Percentiles rank a stretch among this genome's conserved stretches.
These are phyloP conservation scores for Parauchenoglanis punctatus DNA, from an alignment of 2,797 vertebrate species.

Conservation along the genomic window DNA sequence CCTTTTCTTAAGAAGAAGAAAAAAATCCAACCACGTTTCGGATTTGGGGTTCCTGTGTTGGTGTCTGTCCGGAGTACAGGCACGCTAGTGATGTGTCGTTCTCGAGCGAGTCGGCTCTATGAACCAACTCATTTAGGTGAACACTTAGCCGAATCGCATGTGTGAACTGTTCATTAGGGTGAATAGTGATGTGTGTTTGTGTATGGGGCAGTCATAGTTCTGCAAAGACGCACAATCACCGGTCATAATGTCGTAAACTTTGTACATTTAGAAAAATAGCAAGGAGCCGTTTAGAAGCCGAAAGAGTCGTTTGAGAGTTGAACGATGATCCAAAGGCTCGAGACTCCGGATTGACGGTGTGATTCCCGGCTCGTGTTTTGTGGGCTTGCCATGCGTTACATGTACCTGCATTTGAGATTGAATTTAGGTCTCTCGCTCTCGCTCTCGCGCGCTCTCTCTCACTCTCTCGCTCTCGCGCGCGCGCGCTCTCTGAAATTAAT, in stretches of 20 bases:
- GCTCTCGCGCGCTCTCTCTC: too few relatives aligned
- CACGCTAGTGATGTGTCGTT: not conserved
- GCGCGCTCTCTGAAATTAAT: not conserved
- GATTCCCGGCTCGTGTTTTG: not conserved
- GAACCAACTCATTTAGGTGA: not conserved
- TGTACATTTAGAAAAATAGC: not conserved
- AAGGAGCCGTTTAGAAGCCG: not conserved
- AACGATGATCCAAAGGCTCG: not conserved
- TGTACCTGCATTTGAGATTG: not conserved
- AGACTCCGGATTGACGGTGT: not conserved
- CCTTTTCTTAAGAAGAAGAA: not conserved
- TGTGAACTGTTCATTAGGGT: too few relatives aligned
- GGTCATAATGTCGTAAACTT: not conserved
- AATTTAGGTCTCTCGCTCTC: too few relatives aligned
- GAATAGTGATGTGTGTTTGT: not conserved
- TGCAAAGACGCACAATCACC: not conserved
- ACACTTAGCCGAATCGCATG: not conserved
- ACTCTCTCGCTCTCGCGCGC: too few relatives aligned
- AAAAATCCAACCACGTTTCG: not conserved
- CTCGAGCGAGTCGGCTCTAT: not conserved
- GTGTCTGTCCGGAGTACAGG: not conserved
- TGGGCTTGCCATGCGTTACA: too few relatives aligned
- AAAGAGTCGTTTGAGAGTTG: not conserved
- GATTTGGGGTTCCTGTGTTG: not conserved
- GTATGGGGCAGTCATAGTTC: not conserved